Evolutionary conservation across 2,797 vertebrate species (phyloP).

Genomic region (Chelon labrosus): DNA sequence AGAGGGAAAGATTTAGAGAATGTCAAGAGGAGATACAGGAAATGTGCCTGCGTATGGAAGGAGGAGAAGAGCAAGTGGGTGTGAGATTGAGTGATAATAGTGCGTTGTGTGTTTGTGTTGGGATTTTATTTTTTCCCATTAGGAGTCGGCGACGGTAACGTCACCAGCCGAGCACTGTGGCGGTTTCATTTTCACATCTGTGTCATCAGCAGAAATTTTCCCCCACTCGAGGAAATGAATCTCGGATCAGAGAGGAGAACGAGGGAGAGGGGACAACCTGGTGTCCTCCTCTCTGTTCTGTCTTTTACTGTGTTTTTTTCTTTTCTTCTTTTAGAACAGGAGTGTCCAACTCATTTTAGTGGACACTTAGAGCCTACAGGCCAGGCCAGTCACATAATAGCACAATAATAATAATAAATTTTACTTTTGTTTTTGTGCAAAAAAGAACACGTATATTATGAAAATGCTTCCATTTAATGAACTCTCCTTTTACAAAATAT

Average conservation of each 20-base stretch:
- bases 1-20: conserved; percentile 34
- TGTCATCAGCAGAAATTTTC: conserved; percentile 61
- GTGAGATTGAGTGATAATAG: conserved; percentile 52
- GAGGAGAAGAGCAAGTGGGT: conserved; percentile 28
- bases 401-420: no score
- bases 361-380: no score
- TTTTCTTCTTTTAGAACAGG: no score
- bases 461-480: no score
- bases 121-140: conserved; percentile 44
- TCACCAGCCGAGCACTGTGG: conserved; percentile 27
- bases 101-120: not conserved
- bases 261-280: no score
- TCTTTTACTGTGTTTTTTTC: no score
- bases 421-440: no score
- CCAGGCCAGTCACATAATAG: no score
- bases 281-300: no score
- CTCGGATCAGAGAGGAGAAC: not conserved
- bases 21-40: conserved; percentile 39
- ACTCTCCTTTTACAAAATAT: no score
- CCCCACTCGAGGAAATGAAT: conserved; percentile 61
- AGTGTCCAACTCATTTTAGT: no score
- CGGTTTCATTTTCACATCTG: conserved; percentile 59
- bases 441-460: no score
- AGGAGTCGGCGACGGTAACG: conserved; percentile 50
- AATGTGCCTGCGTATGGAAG: not conserved